Evolutionary conservation across 2,888 invertebrate species (phyloP).

Genomic region (Pseudococcus viburni): DNA sequence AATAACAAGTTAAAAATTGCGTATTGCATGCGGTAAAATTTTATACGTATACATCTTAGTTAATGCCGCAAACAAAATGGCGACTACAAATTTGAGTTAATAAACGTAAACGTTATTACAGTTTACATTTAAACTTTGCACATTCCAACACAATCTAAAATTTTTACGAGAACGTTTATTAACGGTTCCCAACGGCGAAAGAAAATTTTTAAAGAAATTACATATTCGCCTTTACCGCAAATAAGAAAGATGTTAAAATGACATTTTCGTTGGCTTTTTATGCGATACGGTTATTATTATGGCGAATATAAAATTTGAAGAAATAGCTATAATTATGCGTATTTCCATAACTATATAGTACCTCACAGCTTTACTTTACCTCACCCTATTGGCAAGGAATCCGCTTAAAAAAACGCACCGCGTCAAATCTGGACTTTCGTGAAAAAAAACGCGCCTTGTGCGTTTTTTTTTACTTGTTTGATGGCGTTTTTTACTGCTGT

Average conservation of each 20-base stretch:
- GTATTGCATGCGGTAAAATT: slow-evolving; percentile 4
- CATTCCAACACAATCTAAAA: slow-evolving; percentile 53
- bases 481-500: too few relatives aligned
- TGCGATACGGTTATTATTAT: slow-evolving; percentile 40
- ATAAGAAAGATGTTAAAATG: slow-evolving; percentile 53
- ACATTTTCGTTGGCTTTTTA: slow-evolving; percentile 37
- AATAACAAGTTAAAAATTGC: not conserved
- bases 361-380: not conserved
- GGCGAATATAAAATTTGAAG: slow-evolving; percentile 26
- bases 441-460: too few relatives aligned
- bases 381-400: too few relatives aligned
- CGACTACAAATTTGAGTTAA: slow-evolving; percentile 56
- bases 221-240: slow-evolving; percentile 47
- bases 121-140: slow-evolving; percentile 55
- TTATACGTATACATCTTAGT: slow-evolving; percentile 18
- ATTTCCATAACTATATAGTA: slow-evolving; percentile 1
- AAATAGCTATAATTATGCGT: slow-evolving; percentile 38
- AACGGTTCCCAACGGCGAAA: slow-evolving; percentile 33
- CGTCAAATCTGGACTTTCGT: too few relatives aligned
- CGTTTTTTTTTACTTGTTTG: too few relatives aligned
- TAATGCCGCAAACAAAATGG: slow-evolving; percentile 58
- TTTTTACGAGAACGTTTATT: slow-evolving; percentile 63
- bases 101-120: slow-evolving; percentile 63
- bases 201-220: slow-evolving; percentile 48
- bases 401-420: too few relatives aligned